phyloP scores from a whole-genome alignment of 2,113 vertebrate genomes.

The Indicator indicator region DNA sequence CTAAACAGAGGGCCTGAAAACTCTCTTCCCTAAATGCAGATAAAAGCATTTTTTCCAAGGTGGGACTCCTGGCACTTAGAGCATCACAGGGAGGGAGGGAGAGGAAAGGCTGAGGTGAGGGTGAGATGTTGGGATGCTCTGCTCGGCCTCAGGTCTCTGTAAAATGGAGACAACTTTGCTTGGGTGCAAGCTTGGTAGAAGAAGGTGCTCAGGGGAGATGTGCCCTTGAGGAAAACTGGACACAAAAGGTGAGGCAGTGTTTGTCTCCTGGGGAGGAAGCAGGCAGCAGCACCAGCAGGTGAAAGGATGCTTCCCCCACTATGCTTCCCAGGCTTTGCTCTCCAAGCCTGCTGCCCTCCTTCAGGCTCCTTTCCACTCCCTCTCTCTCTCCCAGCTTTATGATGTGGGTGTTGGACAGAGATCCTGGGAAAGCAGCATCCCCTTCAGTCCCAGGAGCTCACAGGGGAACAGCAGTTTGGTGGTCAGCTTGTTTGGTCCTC shows the following conservation, averaged over 20 bases:
- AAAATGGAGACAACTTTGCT: background rate
- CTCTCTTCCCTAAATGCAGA: background rate
- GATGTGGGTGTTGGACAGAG: background rate
- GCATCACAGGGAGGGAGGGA: background rate
- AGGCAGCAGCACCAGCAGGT: background rate
- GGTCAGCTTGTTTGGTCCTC: background rate
- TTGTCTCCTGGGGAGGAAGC: background rate
- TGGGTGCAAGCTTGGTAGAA: background rate
- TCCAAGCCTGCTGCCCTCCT: background rate
- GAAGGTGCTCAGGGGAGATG: fast-evolving
- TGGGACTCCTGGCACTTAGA: background rate
- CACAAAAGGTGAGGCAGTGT: background rate
- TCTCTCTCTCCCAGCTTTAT: background rate
- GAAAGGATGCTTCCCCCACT: background rate
- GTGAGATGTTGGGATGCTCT: background rate
- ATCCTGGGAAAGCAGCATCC: constrained; percentile 51
- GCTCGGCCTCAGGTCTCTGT: fast-evolving
- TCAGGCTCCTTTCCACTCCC: background rate
- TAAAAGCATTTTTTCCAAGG: background rate
- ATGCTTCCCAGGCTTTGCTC: fast-evolving
- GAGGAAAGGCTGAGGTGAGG: background rate
- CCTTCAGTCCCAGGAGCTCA: background rate
- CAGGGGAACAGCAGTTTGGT: background rate
- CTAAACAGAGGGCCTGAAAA: constrained; percentile 17
- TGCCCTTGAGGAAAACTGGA: background rate